A percentile compares a stretch with the other conserved stretches of the same genome.
Conservation (phyloP, 2,797 vertebrate species). For the Acanthurus leucopareius region DNA sequence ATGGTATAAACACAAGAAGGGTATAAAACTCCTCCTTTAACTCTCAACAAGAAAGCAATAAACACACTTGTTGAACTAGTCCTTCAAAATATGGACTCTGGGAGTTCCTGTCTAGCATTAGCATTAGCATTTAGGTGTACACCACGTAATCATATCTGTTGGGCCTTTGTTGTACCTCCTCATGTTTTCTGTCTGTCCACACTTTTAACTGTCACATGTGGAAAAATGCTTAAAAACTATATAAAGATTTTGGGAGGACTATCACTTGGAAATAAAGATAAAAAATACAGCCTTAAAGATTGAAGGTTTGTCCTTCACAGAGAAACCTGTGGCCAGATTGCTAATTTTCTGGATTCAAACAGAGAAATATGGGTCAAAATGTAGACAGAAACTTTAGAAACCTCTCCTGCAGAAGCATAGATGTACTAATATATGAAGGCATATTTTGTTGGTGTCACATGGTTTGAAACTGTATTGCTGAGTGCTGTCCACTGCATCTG, state of each 20-base stretch:
- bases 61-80: neutral
- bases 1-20: too few species aligned
- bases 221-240: neutral
- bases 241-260: neutral
- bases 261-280: neutral
- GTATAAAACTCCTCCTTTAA: too few species aligned
- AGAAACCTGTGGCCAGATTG: neutral
- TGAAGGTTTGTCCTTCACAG: conserved; percentile 1
- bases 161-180: neutral
- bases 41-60: neutral
- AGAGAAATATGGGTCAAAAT: neutral
- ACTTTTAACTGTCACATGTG: neutral
- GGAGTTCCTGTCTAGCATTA: too few species aligned
- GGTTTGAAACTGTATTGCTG: too few species aligned
- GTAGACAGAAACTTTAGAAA: neutral
- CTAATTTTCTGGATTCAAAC: neutral
- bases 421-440: too few species aligned
- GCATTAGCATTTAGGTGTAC: neutral
- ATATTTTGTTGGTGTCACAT: too few species aligned
- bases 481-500: too few species aligned
- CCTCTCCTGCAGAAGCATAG: neutral
- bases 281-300: neutral
- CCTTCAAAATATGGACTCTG: neutral
- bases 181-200: neutral
- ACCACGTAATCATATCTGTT: neutral